Evolutionary conservation across 1,140 invertebrate species (phyloP).

Genomic region (Drosophila subobscura): DNA sequence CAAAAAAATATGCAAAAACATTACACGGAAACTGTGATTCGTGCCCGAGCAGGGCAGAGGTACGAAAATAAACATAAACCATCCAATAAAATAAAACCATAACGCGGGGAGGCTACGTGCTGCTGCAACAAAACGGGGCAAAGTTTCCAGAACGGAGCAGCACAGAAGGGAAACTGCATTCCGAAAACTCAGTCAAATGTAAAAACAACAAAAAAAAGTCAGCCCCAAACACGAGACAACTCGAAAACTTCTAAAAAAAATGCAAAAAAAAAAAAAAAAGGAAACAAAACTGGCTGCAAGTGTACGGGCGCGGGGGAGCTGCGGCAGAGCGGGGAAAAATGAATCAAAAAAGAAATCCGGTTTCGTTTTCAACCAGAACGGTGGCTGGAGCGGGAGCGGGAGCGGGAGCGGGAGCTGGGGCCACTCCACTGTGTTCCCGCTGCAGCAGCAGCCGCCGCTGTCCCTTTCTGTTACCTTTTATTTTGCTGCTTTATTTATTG

Average conservation of each 20-base stretch:
- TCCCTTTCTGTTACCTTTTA: constrained; percentile 14
- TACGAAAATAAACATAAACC: constrained; percentile 26
- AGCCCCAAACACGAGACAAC: constrained; percentile 46
- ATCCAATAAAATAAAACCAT: constrained; percentile 28
- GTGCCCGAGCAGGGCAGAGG: background rate
- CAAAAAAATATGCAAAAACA: constrained; percentile 54
- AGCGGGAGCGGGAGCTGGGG: no score
- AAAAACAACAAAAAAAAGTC: constrained; percentile 28
- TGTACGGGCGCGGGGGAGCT: background rate
- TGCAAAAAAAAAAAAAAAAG: constrained; percentile 1
- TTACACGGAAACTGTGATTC: constrained; percentile 66
- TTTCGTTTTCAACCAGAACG: constrained; percentile 77
- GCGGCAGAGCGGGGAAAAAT: constrained; percentile 20
- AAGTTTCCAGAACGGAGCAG: constrained; percentile 45
- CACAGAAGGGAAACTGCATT: constrained; percentile 69
- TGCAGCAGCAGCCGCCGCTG: background rate
- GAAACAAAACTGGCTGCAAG: constrained; percentile 25
- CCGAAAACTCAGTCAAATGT: constrained; percentile 75
- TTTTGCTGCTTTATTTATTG: constrained; percentile 27
- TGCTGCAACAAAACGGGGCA: constrained; percentile 8
- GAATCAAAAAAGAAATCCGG: constrained; percentile 72
- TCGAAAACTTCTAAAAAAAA: constrained; percentile 57
- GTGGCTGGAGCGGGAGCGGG: constrained; percentile 35
- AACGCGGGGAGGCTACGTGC: background rate
- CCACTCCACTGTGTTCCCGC: background rate